Percentiles rank a stretch among this genome's conserved stretches.
phyloP scores from a whole-genome alignment of 64 coral and sea anemone genomes.

The Exaiptasia diaphana region DNA sequence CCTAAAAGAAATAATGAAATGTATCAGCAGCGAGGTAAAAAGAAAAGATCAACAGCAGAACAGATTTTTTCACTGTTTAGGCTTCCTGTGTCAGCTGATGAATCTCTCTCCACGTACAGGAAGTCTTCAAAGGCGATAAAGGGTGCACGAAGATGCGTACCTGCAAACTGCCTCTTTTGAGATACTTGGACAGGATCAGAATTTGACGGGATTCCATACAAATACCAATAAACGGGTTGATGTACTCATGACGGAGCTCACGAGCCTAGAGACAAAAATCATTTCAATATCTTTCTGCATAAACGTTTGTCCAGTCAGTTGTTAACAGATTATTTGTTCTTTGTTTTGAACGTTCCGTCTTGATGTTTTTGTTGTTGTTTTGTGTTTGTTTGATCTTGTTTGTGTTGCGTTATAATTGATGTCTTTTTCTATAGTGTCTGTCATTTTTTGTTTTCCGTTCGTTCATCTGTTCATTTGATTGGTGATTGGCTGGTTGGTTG shows the following conservation, averaged over 20 bases:
- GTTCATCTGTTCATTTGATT: too few relatives aligned
- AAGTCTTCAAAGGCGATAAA: background rate
- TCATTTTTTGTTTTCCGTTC: too few relatives aligned
- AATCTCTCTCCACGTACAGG: too few relatives aligned
- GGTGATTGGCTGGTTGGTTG: too few relatives aligned
- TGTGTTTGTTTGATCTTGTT: too few relatives aligned
- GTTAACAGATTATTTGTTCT: too few relatives aligned
- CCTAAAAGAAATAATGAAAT: slow-evolving; percentile 2
- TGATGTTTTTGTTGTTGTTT: too few relatives aligned
- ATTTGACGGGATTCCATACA: slow-evolving; percentile 77
- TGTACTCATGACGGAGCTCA: slow-evolving; percentile 77
- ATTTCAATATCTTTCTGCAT: too few relatives aligned
- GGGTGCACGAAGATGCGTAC: too few relatives aligned
- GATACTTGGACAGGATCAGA: slow-evolving; percentile 77
- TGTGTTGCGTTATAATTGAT: too few relatives aligned
- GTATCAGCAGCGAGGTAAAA: background rate
- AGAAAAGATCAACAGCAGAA: background rate
- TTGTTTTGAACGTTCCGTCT: too few relatives aligned
- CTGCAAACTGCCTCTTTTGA: slow-evolving; percentile 79
- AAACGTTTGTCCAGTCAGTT: background rate
- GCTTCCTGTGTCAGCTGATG: background rate
- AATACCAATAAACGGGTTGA: slow-evolving; percentile 85
- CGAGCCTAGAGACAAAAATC: slow-evolving; percentile 44
- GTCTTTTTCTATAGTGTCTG: too few relatives aligned
- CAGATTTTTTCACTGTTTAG: background rate